Base-by-base conservation (phyloP, 2,888 invertebrate species). In the Diplazon laetatorius region DNA sequence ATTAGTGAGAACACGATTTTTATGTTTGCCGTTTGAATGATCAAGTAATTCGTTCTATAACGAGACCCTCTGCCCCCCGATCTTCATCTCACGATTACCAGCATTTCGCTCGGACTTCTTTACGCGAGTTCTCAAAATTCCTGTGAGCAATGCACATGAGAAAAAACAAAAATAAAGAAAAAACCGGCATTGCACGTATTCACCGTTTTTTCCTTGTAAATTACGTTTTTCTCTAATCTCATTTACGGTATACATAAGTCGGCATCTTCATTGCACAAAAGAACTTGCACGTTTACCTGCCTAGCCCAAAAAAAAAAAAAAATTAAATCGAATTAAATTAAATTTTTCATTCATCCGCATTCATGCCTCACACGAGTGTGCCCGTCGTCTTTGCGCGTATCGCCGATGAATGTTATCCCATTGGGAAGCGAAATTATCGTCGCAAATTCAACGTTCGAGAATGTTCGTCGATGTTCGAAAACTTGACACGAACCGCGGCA, bases 181-280 rank as follows among this genome's bases (percentile, higher is more conserved):
- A 30, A 30, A 6, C 30, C 4, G 6, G n/a, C 25, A 14, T 48
- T 35, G 35, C 46, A 30, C 12, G 2, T 25, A 35, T n/a, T n/a
- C n/a, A n/a, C n/a, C n/a, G n/a, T n/a, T n/a, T n/a, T n/a, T n/a
- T n/a, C n/a, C n/a, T n/a, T n/a, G n/a, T n/a, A n/a, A 35, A 22
- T 30, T 30, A 16, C 16, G 25, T 14, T 55, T 30, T 14, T 30
- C n/a, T 9, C 30, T 55, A n/a, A n/a, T n/a, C 35, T 37, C 16
- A 9, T 14, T 66, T 42, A n/a, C 52, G 3, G 25, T 25, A 16
- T 16, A 52, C n/a, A n/a, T n/a, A 59, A 25, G 44, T 37, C 44
- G 39, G 70, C 63, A 48, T 55, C 39, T 59, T 6, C 30, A 30
- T 46, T 55, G 62, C 75, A 62, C 44, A 39, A 55, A 46, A n/a